These are phyloP conservation scores for Ibidorhyncha struthersii DNA, from an alignment of 2,113 vertebrate species.

Conservation along the genomic window DNA sequence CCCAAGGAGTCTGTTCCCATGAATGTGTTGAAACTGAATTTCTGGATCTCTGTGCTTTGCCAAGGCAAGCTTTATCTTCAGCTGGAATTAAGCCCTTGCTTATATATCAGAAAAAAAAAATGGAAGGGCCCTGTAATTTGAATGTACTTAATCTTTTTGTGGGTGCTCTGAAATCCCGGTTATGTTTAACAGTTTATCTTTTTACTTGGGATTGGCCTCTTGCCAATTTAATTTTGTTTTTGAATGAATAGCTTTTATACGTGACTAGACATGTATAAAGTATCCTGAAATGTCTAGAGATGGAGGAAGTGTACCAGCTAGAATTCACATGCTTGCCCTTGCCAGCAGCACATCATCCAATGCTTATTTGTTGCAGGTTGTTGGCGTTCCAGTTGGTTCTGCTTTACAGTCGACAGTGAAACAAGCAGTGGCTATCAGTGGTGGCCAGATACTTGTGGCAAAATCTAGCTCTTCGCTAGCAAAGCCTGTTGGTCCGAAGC, in stretches of 20 bases:
- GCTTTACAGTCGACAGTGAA: slow-evolving; percentile 90
- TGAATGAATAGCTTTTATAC: not conserved
- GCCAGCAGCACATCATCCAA: not conserved
- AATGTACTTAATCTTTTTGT: not conserved
- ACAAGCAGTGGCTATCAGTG: slow-evolving; percentile 91
- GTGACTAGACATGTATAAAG: not conserved
- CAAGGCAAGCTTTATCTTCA: slow-evolving; percentile 6
- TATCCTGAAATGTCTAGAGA: not conserved
- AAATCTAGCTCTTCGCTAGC: slow-evolving; percentile 88
- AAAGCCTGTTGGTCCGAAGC: slow-evolving; percentile 92
- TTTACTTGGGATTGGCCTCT: not conserved
- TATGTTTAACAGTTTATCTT: not conserved
- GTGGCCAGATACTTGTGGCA: slow-evolving; percentile 96
- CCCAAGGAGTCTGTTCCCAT: not conserved
- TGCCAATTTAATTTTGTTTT: not conserved
- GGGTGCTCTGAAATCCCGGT: not conserved
- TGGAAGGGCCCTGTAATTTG: not conserved
- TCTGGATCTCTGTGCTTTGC: not conserved
- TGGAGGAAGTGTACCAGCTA: not conserved
- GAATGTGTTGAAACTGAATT: not conserved
- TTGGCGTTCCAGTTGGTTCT: slow-evolving; percentile 91
- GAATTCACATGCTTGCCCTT: not conserved
- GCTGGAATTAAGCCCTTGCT: not conserved
- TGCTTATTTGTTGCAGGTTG: slow-evolving; percentile 79
- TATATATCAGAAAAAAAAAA: not conserved